Percentiles rank a stretch among this genome's conserved stretches.
phyloP scores from a whole-genome alignment of 23 tunicate genomes.

The Ciona savignyi region DNA sequence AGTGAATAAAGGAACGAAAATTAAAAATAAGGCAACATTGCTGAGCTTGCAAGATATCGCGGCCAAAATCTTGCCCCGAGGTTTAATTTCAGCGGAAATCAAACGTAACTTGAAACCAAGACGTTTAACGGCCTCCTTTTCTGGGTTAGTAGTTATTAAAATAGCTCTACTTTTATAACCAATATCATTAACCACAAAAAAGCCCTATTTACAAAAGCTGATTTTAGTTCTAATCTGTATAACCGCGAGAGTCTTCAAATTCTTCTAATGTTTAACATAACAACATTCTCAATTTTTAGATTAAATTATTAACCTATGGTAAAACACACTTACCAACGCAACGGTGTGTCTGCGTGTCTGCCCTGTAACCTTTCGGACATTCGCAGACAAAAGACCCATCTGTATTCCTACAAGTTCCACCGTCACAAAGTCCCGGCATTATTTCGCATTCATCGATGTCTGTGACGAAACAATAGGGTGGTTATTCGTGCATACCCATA shows the following conservation, averaged over 20 bases:
- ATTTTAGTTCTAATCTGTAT: too few species aligned
- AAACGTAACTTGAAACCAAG: not conserved
- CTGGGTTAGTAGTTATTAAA: too few species aligned
- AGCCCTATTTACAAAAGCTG: too few species aligned
- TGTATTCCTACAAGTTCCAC: constrained; percentile 83
- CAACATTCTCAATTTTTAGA: too few species aligned
- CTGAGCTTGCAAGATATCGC: not conserved
- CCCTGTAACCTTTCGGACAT: constrained; percentile 67
- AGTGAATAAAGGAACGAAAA: too few species aligned
- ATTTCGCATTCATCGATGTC: constrained; percentile 93
- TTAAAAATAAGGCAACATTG: not conserved
- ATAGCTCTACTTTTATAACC: too few species aligned
- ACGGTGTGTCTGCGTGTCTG: constrained; percentile 41
- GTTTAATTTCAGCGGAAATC: not conserved
- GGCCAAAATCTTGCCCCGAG: not conserved
- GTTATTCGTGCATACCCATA: not conserved
- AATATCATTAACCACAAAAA: too few species aligned
- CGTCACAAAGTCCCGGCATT: constrained; percentile 84
- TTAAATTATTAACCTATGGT: too few species aligned
- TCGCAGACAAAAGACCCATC: constrained; percentile 80
- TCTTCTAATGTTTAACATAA: too few species aligned
- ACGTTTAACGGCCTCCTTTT: not conserved
- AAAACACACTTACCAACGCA: constrained; percentile 75
- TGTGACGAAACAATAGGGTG: constrained; percentile 11
- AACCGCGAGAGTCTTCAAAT: too few species aligned